Base-by-base conservation (phyloP, 2,888 invertebrate genomes). In the Latheticus oryzae region DNA sequence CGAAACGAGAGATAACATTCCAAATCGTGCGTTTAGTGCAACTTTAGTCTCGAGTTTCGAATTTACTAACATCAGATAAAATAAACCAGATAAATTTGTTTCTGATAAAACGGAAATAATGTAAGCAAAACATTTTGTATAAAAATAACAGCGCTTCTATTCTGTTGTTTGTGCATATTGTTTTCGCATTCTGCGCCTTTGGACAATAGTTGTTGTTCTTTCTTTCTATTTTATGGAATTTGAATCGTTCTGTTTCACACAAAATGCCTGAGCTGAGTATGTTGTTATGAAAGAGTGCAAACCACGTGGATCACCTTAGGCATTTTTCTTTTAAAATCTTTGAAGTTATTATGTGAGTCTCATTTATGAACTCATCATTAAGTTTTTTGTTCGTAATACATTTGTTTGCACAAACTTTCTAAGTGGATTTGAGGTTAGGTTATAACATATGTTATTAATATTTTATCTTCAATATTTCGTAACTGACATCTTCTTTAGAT, bases 251-350 rank as follows among this genome's bases (percentile, higher is more conserved):
- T 13, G 15, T 40, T 26, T 28, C 28, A 11, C 28, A 11, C 28
- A 12, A 1, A 12, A 28, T 28, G 19, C n/a, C n/a, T n/a, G n/a
- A n/a, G n/a, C n/a, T n/a, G n/a, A n/a, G n/a, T n/a, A n/a, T n/a
- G 38, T 23, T 40, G 38, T 38, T 13, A 8, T 12, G 23, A 11
- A 40, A 24, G 23, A 12, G 23, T n/a, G 23, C 11, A 15, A 47
- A 47, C 28, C 47, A 47, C 47, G 47, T 47, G 47, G 47, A 24
- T 23, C 7, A 35, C 33, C 23, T 13, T 21, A 23, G 33, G 47
- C 47, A 11, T 13, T 11, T 15, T n/a, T n/a, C n/a, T n/a, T n/a
- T n/a, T n/a, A n/a, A n/a, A n/a, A n/a, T 37, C 37, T 11, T 1
- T 11, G 37, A 37, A 37, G 5, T 37, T n/a, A n/a, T 40, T 7